Conservation (phyloP, 2,797 vertebrate species). For the Cossypha polioptera region DNA sequence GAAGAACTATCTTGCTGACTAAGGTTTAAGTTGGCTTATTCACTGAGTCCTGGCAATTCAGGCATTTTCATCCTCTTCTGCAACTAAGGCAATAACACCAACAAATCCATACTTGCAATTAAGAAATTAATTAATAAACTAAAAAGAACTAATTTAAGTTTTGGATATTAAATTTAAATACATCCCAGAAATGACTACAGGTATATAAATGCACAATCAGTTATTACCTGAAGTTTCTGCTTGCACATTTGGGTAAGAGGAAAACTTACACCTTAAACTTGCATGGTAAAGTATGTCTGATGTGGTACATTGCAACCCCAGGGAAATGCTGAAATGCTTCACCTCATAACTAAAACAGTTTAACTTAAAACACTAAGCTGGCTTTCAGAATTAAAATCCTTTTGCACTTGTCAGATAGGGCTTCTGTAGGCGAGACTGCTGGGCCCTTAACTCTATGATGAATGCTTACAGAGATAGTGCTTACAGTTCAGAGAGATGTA, state of each 20-base stretch:
- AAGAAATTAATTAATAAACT: background rate
- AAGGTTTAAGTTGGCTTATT: background rate
- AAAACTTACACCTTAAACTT: background rate
- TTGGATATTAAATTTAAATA: background rate
- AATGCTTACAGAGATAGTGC: background rate
- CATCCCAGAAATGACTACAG: background rate
- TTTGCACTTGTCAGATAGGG: background rate
- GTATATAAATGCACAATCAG: background rate
- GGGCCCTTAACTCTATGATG: background rate
- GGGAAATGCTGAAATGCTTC: background rate
- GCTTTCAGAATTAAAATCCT: background rate
- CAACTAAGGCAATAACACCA: background rate
- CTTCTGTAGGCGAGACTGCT: background rate
- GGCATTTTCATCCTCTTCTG: background rate
- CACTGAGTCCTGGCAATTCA: background rate
- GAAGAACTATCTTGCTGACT: background rate
- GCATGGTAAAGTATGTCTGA: background rate
- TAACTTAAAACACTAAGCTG: background rate
- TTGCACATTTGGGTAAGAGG: background rate
- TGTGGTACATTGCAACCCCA: background rate
- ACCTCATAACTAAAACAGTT: background rate
- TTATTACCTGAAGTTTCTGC: background rate
- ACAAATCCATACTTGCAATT: background rate
- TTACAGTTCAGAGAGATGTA: background rate
- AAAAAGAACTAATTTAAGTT: background rate